Evolutionary conservation across 2,113 vertebrate species (phyloP), one percentile per base, ranked within the genome.

Genomic region (Numida meleagris): DNA sequence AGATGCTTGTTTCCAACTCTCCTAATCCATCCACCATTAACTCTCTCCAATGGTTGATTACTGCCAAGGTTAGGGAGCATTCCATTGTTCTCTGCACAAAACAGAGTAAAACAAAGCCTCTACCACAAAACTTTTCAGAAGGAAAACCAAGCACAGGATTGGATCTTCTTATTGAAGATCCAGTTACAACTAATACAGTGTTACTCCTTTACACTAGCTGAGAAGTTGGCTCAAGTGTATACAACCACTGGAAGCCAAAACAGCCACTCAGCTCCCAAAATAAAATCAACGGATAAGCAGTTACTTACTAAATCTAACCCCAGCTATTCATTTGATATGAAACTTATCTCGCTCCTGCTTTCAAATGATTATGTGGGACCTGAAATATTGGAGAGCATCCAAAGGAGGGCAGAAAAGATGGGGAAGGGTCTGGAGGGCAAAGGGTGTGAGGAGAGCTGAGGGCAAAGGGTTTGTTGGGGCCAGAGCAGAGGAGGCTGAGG

Each of bases 331-430:
- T 17, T 8, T 10, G 38, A 13, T 67, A 48, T 43, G 33, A 87
- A 82, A 79, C 81, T 67, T 27, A 6, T 46, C 61, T 83, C 43
- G 1, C 1, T 0, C 17, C 68, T 63, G 15, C 59, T 40, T 55
- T 40, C 42, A 31, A 74, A 42, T 33, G 45, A 23, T n/a, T 20
- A 2, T 0, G 0, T 48, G 34, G 24, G 53, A 83, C n/a, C 40
- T 6, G 10, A 81, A 40, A 27, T 63, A 19, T 40, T 40, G 38
- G 16, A 29, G 25, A 63, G 7, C 27, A 27, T 29, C 24, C 61
- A 40, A 63, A 29, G 36, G 25, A 40, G 36, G 25, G 25, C 36
- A 29, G 25, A 38, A 29, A 40, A 40, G 61, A 63, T 40, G 61
- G 61, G 7, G 17, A 62, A 40, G 25, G 25, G 23, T 40, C 25